Base-by-base conservation (phyloP, 1,140 invertebrate species). In the Triops longicaudatus region DNA sequence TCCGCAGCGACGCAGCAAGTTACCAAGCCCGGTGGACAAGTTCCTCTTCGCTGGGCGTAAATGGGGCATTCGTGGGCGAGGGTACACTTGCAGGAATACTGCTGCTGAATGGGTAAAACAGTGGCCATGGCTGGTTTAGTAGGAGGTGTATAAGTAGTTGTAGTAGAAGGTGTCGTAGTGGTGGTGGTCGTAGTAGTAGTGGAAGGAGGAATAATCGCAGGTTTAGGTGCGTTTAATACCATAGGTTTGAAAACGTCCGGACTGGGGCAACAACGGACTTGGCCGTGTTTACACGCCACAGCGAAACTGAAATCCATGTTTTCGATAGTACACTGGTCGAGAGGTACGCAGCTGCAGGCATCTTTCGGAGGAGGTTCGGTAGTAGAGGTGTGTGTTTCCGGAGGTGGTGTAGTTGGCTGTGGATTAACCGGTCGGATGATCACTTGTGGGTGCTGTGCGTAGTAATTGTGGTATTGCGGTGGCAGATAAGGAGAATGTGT, bases 261-360 rank as follows among this genome's bases (percentile, higher is more conserved):
- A 17, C 72, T 63, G 50, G 50, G n/a, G 41, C 76, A 77, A 26
- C 76, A 77, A 14, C 76, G 76, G 11, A 77, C 76, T 37, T 71
- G 43, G 26, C 76, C 76, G 41, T 77, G 72, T 31, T 73, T 42
- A 22, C 76, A 77, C 41, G 72, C 44, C 27, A 73, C 72, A 37
- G 71, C 76, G 37, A 77, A 77, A 27, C 76, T 71, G 27, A 77
- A 77, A 27, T 77, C 76, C 76, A 77, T 77, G 12, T 73, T 22
- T 26, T 77, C 76, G 22, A 77, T 77, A 26, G 76, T 37, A n/a
- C 76, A 77, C 12, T 63, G 26, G 72, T 77, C 41, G 37, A 77
- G 26, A 7, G 76, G 76, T 27, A 73, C 76, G 26, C 76, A 77
- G 7, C 26, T 73, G 26, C 76, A 77, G 72, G 72, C 72, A 14